Conservation (phyloP, 2,113 vertebrate genomes). For the Psammodynastes pulverulentus region DNA sequence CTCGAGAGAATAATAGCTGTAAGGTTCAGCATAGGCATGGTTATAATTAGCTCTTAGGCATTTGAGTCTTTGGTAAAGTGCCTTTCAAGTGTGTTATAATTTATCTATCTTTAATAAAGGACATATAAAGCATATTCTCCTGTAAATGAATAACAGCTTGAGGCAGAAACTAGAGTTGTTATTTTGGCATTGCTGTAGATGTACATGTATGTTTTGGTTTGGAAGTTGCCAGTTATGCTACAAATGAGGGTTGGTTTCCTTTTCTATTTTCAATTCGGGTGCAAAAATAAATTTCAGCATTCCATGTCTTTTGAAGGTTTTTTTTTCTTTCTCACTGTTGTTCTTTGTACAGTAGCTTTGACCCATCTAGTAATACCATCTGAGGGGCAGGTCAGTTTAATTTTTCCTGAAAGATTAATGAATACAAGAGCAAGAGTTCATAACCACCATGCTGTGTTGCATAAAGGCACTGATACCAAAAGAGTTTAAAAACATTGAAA, state of each 20-base stretch:
- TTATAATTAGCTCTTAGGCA: conserved; percentile 19
- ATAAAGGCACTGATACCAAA: neutral
- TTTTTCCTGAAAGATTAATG: neutral
- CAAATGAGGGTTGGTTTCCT: conserved; percentile 53
- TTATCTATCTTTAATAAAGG: conserved; percentile 37
- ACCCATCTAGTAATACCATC: neutral
- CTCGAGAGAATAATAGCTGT: accelerated
- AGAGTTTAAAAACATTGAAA: neutral
- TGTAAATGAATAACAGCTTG: conserved; percentile 65
- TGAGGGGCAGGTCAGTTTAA: neutral
- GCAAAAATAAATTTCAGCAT: conserved; percentile 45
- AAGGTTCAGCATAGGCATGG: neutral
- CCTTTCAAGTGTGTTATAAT: conserved; percentile 21
- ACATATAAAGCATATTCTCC: conserved; percentile 47
- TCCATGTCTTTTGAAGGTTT: conserved; percentile 6
- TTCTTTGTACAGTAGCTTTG: conserved; percentile 18
- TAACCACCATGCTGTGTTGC: neutral
- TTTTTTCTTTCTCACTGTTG: conserved; percentile 10
- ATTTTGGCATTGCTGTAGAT: conserved; percentile 65
- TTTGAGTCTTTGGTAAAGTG: conserved; percentile 22
- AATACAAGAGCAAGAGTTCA: neutral
- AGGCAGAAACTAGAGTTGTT: conserved; percentile 62
- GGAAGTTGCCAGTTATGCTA: conserved; percentile 51
- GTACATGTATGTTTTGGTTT: conserved; percentile 55
- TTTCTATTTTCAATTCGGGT: conserved; percentile 48